These are phyloP conservation scores for Ophraella communa DNA, from an alignment of 2,888 invertebrate genomes.

Conservation along the genomic window DNA sequence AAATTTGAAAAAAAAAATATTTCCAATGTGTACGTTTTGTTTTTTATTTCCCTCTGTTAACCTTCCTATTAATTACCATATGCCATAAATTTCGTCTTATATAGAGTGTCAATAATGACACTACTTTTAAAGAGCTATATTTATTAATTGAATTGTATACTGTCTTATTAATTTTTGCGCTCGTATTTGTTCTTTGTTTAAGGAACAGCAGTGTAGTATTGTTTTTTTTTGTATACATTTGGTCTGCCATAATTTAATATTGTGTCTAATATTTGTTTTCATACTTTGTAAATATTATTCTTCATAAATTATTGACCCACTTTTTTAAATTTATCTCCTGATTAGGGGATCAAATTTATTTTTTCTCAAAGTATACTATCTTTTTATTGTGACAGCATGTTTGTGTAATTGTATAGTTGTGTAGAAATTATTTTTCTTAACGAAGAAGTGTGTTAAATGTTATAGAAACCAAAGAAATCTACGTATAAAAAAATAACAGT, in stretches of 20 bases:
- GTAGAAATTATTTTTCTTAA: constrained; percentile 49
- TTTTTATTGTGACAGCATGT: constrained; percentile 48
- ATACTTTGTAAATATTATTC: constrained; percentile 30
- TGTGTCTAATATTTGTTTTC: constrained; percentile 5
- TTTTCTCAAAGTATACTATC: constrained; percentile 11
- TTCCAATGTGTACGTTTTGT: neutral
- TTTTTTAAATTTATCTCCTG: too few relatives aligned
- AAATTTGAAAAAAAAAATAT: neutral
- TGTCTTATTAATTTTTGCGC: neutral
- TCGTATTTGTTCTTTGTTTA: neutral
- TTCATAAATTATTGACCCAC: constrained; percentile 33
- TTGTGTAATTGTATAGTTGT: constrained; percentile 56
- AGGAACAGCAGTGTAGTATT: constrained; percentile 4
- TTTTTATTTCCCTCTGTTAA: neutral
- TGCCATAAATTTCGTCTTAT: constrained; percentile 18
- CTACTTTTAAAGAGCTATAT: too few relatives aligned
- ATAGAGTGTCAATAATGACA: constrained; percentile 7
- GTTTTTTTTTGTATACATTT: constrained; percentile 11
- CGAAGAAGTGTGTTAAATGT: constrained; percentile 41
- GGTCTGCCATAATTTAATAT: constrained; percentile 36
- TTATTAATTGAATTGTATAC: neutral
- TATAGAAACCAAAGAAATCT: constrained; percentile 51
- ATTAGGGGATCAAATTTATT: too few relatives aligned
- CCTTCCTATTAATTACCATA: constrained; percentile 16
- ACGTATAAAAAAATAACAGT: constrained; percentile 44